Evolutionary conservation across 2,888 invertebrate genomes (phyloP).

Genomic region (Drosophila ezoana): DNA sequence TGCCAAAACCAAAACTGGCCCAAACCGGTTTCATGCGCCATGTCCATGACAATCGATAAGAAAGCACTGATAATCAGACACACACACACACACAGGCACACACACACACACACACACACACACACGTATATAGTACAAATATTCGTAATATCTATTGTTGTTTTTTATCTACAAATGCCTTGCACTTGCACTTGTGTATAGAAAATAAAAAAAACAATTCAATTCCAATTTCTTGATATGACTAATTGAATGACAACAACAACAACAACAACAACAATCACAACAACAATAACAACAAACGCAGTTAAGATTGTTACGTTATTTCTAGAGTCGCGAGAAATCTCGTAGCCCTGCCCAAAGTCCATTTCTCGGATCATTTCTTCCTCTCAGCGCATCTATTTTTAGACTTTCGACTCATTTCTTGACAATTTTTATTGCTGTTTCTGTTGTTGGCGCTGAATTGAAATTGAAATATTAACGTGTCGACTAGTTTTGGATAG

Average conservation of each 20-base stretch:
- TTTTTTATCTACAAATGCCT: conserved; percentile 12
- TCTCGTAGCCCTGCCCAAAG: conserved; percentile 32
- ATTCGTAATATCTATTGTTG: neutral
- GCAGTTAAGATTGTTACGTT: conserved; percentile 6
- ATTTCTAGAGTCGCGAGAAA: neutral
- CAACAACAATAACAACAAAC: conserved; percentile 7
- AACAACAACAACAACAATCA: conserved; percentile 5
- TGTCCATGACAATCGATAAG: conserved; percentile 30
- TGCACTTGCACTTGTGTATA: conserved; percentile 18
- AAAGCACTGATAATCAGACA: conserved; percentile 39
- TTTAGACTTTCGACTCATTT: conserved; percentile 22
- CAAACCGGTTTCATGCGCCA: conserved; percentile 28
- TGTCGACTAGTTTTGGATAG: no score
- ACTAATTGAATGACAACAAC: conserved; percentile 48
- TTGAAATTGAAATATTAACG: conserved; percentile 8
- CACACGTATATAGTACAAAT: neutral
- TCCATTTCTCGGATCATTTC: conserved; percentile 18
- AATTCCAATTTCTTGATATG: conserved; percentile 32
- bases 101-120: neutral
- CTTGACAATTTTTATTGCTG: conserved; percentile 2
- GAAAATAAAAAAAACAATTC: neutral
- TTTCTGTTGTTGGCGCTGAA: conserved; percentile 5
- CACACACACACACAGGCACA: neutral
- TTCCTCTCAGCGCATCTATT: conserved; percentile 12
- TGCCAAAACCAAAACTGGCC: conserved; percentile 32